Percentiles rank a stretch among this genome's conserved stretches.
Evolutionary conservation across 2,797 vertebrate genomes (phyloP).

Genomic region (Cichlasoma orientale): DNA sequence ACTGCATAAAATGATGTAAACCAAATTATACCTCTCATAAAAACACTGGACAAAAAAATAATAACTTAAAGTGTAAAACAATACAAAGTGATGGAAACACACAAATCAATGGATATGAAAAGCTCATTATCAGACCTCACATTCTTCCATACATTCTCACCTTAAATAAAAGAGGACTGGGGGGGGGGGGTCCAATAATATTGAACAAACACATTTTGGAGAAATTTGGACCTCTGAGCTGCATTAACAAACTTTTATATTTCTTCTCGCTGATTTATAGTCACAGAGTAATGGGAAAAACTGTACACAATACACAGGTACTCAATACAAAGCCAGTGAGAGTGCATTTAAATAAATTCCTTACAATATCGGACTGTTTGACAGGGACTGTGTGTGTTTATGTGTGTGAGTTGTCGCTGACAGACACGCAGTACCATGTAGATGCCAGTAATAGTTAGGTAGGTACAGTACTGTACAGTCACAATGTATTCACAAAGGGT

Average conservation of each 20-base stretch:
- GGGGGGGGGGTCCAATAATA: constrained; percentile 48
- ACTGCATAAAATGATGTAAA: constrained; percentile 72
- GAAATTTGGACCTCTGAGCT: constrained; percentile 63
- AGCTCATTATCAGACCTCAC: constrained; percentile 34
- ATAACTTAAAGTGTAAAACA: constrained; percentile 74
- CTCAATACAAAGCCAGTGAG: constrained; percentile 60
- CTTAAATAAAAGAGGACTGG: constrained; percentile 52
- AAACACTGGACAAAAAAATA: constrained; percentile 57
- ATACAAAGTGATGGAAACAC: constrained; percentile 70
- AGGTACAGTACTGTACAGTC: constrained; percentile 80
- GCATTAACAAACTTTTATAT: constrained; percentile 49
- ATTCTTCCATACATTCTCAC: constrained; percentile 46
- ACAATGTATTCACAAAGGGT: constrained; percentile 93
- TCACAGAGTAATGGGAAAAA: constrained; percentile 40
- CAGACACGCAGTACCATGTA: constrained; percentile 72
- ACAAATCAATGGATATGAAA: constrained; percentile 60
- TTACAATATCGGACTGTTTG: constrained; percentile 52
- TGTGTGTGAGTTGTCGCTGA: constrained; percentile 49
- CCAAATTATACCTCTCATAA: constrained; percentile 58
- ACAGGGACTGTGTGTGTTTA: constrained; percentile 34
- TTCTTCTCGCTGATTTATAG: constrained; percentile 45
- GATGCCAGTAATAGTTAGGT: constrained; percentile 67
- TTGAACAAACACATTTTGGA: constrained; percentile 29
- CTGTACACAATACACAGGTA: constrained; percentile 57
- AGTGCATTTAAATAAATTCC: constrained; percentile 59